A percentile compares a stretch with the other conserved stretches of the same genome.
Conservation (phyloP, 2,113 vertebrate genomes). For the Oryzias curvinotus region DNA sequence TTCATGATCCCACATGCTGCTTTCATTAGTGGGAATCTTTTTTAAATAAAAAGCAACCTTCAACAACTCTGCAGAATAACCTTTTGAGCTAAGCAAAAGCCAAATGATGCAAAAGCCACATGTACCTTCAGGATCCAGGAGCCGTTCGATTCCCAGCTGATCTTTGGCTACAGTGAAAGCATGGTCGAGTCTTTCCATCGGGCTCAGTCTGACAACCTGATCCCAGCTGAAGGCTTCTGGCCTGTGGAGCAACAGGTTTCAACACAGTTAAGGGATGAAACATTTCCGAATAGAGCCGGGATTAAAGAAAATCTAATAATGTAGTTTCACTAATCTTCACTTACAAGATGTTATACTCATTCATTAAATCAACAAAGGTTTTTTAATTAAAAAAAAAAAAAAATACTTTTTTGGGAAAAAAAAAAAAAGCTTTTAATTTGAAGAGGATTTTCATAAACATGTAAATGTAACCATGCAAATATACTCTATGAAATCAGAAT, state of each 20-base stretch:
- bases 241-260: conserved; percentile 66
- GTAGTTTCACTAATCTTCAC: too few relatives aligned
- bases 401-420: too few relatives aligned
- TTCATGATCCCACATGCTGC: background rate
- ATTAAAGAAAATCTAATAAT: too few relatives aligned
- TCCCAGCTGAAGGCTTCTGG: conserved; percentile 90
- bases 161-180: conserved; percentile 90
- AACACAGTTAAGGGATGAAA: background rate
- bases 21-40: conserved; percentile 24
- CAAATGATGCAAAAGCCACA: background rate
- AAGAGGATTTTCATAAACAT: too few relatives aligned
- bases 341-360: too few relatives aligned
- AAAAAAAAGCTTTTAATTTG: too few relatives aligned
- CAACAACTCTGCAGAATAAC: conserved; percentile 10
- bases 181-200: conserved; percentile 87
- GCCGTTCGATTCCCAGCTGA: conserved; percentile 88
- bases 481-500: too few relatives aligned
- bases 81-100: background rate
- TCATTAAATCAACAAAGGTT: too few relatives aligned
- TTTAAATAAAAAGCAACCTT: background rate
- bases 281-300: background rate
- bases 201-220: conserved; percentile 78
- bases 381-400: too few relatives aligned
- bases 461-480: too few relatives aligned
- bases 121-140: conserved; percentile 95